Percentiles rank a stretch among this genome's conserved stretches.
phyloP scores from a whole-genome alignment of 2,797 vertebrate species.

The Pogoniulus pusillus region DNA sequence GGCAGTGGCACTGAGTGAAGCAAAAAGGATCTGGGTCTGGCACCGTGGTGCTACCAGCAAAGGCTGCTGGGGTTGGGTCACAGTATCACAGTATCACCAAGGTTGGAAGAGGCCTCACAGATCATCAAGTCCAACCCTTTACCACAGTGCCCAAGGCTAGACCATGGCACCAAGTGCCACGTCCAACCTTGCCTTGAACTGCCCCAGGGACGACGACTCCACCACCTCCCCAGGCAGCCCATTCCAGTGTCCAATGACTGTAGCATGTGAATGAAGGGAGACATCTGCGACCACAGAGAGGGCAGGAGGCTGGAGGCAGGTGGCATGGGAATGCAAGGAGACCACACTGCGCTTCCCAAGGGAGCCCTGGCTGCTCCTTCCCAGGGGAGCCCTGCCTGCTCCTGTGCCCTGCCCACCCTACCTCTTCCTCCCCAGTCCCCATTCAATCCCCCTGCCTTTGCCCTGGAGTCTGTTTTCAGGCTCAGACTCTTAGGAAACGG shows the following conservation, averaged over 20 bases:
- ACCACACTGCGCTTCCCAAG: neutral
- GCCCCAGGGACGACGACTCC: too few species aligned
- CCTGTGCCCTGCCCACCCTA: neutral
- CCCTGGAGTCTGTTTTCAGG: neutral
- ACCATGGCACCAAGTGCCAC: too few species aligned
- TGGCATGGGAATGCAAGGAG: accelerated
- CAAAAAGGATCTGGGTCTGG: neutral
- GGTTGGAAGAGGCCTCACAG: too few species aligned
- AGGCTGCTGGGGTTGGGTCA: neutral
- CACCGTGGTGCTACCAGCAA: neutral
- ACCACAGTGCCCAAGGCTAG: too few species aligned
- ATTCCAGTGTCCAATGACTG: too few species aligned
- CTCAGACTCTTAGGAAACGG: neutral
- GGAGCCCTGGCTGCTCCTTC: neutral
- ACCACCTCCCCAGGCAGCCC: too few species aligned
- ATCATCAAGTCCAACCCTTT: too few species aligned
- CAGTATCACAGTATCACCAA: too few species aligned
- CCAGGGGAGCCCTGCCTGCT: neutral
- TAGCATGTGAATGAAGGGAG: neutral
- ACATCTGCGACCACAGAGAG: accelerated
- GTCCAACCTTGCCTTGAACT: too few species aligned
- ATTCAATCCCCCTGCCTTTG: neutral
- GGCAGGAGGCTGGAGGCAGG: neutral
- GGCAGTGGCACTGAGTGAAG: neutral
- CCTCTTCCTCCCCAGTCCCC: neutral